Percentiles rank a stretch among this genome's conserved stretches.
Evolutionary conservation across 2,888 invertebrate genomes (phyloP).

Genomic region (Perithous albicinctus): DNA sequence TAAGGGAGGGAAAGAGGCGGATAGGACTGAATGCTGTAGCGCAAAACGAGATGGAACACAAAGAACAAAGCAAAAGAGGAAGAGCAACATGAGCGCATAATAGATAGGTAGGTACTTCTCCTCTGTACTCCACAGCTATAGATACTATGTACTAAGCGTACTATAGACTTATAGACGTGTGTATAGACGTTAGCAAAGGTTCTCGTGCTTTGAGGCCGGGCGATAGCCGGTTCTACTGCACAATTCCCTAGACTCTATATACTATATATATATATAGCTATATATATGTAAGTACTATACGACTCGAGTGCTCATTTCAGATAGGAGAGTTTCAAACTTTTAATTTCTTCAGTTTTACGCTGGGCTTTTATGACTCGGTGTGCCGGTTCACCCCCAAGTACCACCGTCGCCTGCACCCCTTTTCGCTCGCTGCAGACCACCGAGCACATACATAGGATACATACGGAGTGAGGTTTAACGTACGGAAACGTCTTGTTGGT

Average conservation of each 20-base stretch:
- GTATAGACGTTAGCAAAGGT: slow-evolving; percentile 43
- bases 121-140: slow-evolving; percentile 25
- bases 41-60: slow-evolving; percentile 8
- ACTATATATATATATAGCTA: too few relatives aligned
- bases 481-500: slow-evolving; percentile 45
- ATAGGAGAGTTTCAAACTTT: slow-evolving; percentile 78
- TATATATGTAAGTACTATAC: too few relatives aligned
- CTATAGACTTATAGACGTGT: not conserved
- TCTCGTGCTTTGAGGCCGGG: slow-evolving; percentile 44
- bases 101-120: slow-evolving; percentile 20
- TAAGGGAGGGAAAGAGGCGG: not conserved
- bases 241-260: slow-evolving; percentile 16
- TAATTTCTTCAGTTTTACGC: slow-evolving; percentile 80
- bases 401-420: not conserved
- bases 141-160: not conserved
- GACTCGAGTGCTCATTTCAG: slow-evolving; percentile 77
- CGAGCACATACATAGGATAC: slow-evolving; percentile 12
- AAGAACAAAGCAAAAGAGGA: slow-evolving; percentile 26
- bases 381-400: slow-evolving; percentile 2
- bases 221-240: slow-evolving; percentile 40
- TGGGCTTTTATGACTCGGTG: slow-evolving; percentile 75
- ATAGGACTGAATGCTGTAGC: not conserved
- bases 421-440: slow-evolving; percentile 13
- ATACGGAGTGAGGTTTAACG: slow-evolving; percentile 19
- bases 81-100: slow-evolving; percentile 36